Base-by-base conservation (phyloP, 2,113 vertebrate species). In the Manacus vitellinus region DNA sequence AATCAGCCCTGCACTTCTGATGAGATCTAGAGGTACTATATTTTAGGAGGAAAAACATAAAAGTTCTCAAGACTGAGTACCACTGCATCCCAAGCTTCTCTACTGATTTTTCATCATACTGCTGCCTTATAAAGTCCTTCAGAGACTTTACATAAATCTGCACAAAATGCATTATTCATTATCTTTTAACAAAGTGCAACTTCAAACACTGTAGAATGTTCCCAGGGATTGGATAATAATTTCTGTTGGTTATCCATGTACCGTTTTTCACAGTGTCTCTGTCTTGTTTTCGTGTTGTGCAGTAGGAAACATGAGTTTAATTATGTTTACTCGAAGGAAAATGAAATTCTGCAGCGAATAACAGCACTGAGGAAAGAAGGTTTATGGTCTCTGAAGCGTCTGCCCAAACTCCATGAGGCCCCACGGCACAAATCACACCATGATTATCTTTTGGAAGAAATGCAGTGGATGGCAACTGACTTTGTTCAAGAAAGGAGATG, bases 381-480 rank as follows among this genome's bases (percentile, higher is more conserved):
- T 37, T 98, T 99, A 93, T 99, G 99, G 98, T 99, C 98, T 5
- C 97, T 98, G 54, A 98, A 98, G 88, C 90, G 98, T 54, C 97
- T 99, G 43, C 99, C 99, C 8, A 99, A 98, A 68, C 98, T 99
- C 37, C 98, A 98, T 94, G 99, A 99, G 93, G 96, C 98, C 12
- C 97, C 97, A 2, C 94, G 98, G 65, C 98, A 98, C 70, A 99
- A 99, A 74, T 98, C 99, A 8, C 98, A 99, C 24, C 99, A 98
- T 98, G 99, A 99, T 95, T 99, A 98, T 63, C 97, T 99, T 65
- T 95, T 99, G 89, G 98, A 99, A 94, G 99, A 99, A 96, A 99
- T 99, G 98, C 99, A 99, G 95, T 99, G 99, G 98, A 99, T 99
- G 98, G 98, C 98, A 51, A 98, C 98, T 4, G 99, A 99, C 91